Evolutionary conservation across 2,888 invertebrate genomes (phyloP), one percentile per base, ranked within the genome.

Genomic region (Cosmopolites sordidus): DNA sequence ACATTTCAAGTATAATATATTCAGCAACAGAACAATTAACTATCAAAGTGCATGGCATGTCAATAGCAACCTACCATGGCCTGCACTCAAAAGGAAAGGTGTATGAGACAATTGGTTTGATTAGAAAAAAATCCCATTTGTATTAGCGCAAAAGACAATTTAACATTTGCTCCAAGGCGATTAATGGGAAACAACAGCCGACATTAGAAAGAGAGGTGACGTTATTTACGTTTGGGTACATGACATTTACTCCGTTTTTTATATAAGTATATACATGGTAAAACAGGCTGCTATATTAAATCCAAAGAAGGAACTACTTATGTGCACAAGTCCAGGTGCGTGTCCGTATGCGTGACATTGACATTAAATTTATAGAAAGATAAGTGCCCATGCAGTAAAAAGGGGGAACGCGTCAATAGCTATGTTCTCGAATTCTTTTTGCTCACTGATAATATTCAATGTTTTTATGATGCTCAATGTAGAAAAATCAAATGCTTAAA

Each of bases 331-430:
- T 47, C 56, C 56, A 52, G 56, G 56, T 56, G 56, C 56, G 56
- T 53, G 49, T 53, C 53, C 56, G 46, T 55, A 51, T 58, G 56
- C 58, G 56, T 58, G 58, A 58, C 58, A 58, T 58, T 58, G 58
- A 56, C 58, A 58, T 58, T 58, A 56, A 48, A 22, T 48, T 48
- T 16, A 33, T 16, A 29, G 27, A 16, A 29, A 42, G 42, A 48
- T 42, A 48, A 29, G 41, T 41, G 38, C 29, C 39, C 47, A 30
- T 48, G 42, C 42, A 33, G 22, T 42, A 18, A 15, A 18, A 15
- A 16, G 33, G 33, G 40, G 16, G 40, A 42, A 16, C 16, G 11
- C 48, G 16, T 16, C 12, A 17, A n/a, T n/a, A 17, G 17, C 43
- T 16, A 22, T n/a, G 22, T 43, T 27, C 43, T 18, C 14, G 43